phyloP scores from a whole-genome alignment of 1,140 invertebrate species.

The Apis cerana region DNA sequence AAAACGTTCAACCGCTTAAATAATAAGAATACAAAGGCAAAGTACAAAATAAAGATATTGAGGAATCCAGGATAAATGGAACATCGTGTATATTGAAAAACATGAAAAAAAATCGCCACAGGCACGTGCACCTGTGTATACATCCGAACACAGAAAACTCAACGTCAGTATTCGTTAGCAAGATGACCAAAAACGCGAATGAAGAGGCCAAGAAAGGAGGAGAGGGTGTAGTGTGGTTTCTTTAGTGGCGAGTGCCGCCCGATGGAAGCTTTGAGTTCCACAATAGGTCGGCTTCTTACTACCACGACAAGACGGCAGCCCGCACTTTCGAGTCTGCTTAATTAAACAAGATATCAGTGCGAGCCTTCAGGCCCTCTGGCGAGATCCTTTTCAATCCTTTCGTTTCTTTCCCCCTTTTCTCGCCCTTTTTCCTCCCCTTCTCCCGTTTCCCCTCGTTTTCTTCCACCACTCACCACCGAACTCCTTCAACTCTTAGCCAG shows the following conservation, averaged over 20 bases:
- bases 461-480: conserved; percentile 47
- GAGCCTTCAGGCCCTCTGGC: conserved; percentile 45
- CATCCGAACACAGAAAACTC: background rate
- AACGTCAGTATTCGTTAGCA: conserved; percentile 26
- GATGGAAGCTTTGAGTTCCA: conserved; percentile 56
- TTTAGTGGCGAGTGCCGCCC: conserved; percentile 29
- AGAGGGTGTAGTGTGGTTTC: conserved; percentile 9
- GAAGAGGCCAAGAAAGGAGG: background rate
- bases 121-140: too few species aligned
- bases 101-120: background rate
- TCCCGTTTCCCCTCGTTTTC: background rate
- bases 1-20: too few species aligned
- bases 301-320: conserved; percentile 57
- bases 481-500: conserved; percentile 56
- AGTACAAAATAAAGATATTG: too few species aligned
- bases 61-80: too few species aligned
- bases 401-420: conserved; percentile 22
- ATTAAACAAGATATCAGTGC: conserved; percentile 74
- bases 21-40: too few species aligned
- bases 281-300: conserved; percentile 62
- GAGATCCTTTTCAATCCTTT: conserved; percentile 60
- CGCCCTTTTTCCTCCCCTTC: background rate
- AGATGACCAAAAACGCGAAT: conserved; percentile 15
- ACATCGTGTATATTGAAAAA: background rate
- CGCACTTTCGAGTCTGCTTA: conserved; percentile 66